phyloP scores from a whole-genome alignment of 2,113 vertebrate species.

The Diphyllodes magnificus region DNA sequence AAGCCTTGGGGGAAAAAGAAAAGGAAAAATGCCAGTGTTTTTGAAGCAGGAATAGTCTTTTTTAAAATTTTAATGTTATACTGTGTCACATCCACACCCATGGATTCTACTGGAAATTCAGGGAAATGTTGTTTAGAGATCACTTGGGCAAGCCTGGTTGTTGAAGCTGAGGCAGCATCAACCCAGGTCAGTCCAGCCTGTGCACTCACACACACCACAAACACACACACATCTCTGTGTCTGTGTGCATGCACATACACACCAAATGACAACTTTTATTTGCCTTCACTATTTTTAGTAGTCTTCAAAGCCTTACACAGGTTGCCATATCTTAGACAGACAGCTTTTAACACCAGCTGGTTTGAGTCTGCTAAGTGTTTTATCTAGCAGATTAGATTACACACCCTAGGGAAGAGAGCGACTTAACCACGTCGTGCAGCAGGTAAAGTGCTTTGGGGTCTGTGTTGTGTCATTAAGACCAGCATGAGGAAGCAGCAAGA shows the following conservation, averaged over 20 bases:
- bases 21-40: background rate
- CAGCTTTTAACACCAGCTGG: constrained; percentile 38
- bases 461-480: constrained; percentile 31
- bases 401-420: background rate
- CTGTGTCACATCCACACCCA: background rate
- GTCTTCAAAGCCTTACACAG: background rate
- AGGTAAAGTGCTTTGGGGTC: constrained; percentile 50
- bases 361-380: constrained; percentile 41
- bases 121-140: background rate
- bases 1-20: background rate
- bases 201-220: background rate
- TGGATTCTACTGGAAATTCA: background rate
- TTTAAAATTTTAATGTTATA: background rate
- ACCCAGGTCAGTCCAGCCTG: background rate
- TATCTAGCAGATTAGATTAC: constrained; percentile 42
- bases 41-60: background rate
- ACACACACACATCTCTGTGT: background rate
- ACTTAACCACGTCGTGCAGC: constrained; percentile 34
- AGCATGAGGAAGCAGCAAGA: constrained; percentile 21
- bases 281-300: background rate
- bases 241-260: background rate
- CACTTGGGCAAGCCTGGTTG: background rate
- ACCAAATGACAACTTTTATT: background rate
- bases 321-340: background rate
- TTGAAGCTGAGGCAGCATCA: background rate